phyloP scores from a whole-genome alignment of 2,797 vertebrate genomes.

The Eptatretus atami region DNA sequence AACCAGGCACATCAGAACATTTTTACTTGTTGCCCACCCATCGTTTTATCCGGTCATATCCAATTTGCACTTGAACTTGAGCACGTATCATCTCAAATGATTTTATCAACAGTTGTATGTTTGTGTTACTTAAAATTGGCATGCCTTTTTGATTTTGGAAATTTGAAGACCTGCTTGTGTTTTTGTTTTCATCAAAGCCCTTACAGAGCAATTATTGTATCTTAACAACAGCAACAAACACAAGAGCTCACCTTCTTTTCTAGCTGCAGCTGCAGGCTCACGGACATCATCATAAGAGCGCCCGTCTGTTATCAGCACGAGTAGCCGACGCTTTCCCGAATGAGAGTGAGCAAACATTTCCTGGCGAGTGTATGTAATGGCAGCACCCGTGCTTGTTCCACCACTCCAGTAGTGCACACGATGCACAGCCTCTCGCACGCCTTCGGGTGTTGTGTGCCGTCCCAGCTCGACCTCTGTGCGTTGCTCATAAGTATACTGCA shows the following conservation, averaged over 20 bases:
- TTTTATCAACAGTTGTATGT: too few relatives aligned
- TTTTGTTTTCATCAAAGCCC: too few relatives aligned
- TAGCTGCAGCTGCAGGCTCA: conserved; percentile 35
- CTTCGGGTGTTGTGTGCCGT: conserved; percentile 38
- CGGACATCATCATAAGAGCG: conserved; percentile 69
- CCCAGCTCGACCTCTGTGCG: conserved; percentile 68
- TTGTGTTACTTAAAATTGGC: too few relatives aligned
- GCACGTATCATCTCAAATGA: too few relatives aligned
- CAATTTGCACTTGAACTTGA: too few relatives aligned
- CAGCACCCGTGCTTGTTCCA: conserved; percentile 74
- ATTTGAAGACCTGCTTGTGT: too few relatives aligned
- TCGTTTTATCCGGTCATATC: too few relatives aligned
- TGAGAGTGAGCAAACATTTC: conserved; percentile 86
- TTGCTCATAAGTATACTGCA: conserved; percentile 95
- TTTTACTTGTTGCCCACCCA: too few relatives aligned
- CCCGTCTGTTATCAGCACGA: conserved; percentile 86
- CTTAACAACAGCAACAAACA: too few relatives aligned
- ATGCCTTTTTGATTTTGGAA: too few relatives aligned
- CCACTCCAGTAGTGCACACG: conserved; percentile 85
- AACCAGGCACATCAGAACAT: background rate
- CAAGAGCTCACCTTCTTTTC: conserved; percentile 31
- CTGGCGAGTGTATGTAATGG: conserved; percentile 50
- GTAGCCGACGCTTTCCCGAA: conserved; percentile 74
- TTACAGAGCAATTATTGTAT: too few relatives aligned
- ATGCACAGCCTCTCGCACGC: conserved; percentile 48